Evolutionary conservation across 2,113 vertebrate species (phyloP), one percentile per base, ranked within the genome.

Genomic region (Struthio camelus): DNA sequence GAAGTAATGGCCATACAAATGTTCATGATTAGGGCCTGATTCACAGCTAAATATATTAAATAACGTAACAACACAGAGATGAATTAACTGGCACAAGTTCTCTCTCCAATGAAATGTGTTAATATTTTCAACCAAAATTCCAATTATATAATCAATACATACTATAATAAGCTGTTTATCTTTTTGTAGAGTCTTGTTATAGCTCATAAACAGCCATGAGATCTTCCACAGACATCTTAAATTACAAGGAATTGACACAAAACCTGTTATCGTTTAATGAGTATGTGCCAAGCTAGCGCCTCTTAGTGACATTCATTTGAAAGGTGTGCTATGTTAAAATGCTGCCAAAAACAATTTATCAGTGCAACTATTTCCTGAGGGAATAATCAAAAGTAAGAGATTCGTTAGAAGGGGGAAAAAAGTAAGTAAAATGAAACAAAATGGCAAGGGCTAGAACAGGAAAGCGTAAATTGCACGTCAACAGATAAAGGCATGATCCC

Each of bases 131-230:
- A 82, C 11, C 16, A 44, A 53, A 92, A 27, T 46, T 69, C 44
- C 66, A 89, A 93, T 94, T 20, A 40, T 28, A 70, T 79, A 94
- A 93, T 92, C 94, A 70, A 94, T 94, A 85, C 2, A 14, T 38
- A 73, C 23, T 24, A 65, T 51, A 90, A 71, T 50, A 93, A 90
- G 65, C 36, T 77, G n/a, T 84, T 96, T 75, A 71, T 85, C 58
- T 73, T 53, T 80, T n/a, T 69, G 73, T 24, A 50, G 48, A 25
- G 53, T 70, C 85, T 66, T 92, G 70, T 48, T 91, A n/a, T 5
- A 81, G 70, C 38, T 73, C 62, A 72, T 72, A 89, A 91, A 85
- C 34, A 67, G 27, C 66, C 66, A 24, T 14, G 56, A 56, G 87
- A 61, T 32, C 34, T 93, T 67, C 44, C 65, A 48, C 10, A 62